phyloP scores from a whole-genome alignment of 2,797 vertebrate species.

The Eurystomus glaucurus region DNA sequence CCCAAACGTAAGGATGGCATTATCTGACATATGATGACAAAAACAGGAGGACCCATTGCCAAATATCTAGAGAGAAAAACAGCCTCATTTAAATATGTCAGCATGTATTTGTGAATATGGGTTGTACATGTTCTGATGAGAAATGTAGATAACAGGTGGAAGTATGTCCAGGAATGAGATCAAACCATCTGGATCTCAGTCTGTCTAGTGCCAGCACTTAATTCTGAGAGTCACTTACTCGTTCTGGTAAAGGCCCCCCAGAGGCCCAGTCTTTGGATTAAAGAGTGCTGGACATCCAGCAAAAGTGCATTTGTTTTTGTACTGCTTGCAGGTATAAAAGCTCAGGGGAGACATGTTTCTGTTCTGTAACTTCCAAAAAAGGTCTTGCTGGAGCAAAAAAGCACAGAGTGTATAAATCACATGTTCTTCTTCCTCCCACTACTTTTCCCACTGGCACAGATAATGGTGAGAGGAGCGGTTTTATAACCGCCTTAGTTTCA shows the following conservation, averaged over 20 bases:
- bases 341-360: background rate
- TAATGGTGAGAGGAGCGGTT: background rate
- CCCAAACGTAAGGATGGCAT: background rate
- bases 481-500: background rate
- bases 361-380: background rate
- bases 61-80: background rate
- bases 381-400: background rate
- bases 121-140: background rate
- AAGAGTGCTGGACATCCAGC: background rate
- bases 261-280: background rate
- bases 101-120: background rate
- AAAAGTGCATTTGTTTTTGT: conserved; percentile 15
- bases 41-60: background rate
- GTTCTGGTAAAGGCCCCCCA: background rate
- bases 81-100: background rate
- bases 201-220: background rate
- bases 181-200: background rate
- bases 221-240: background rate
- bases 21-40: background rate
- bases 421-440: background rate
- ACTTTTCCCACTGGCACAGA: background rate
- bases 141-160: background rate
- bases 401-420: background rate
- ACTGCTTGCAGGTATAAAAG: background rate
- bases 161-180: background rate